These are phyloP conservation scores for Syngnathus floridae DNA, from an alignment of 2,113 vertebrate species.

Conservation along the genomic window DNA sequence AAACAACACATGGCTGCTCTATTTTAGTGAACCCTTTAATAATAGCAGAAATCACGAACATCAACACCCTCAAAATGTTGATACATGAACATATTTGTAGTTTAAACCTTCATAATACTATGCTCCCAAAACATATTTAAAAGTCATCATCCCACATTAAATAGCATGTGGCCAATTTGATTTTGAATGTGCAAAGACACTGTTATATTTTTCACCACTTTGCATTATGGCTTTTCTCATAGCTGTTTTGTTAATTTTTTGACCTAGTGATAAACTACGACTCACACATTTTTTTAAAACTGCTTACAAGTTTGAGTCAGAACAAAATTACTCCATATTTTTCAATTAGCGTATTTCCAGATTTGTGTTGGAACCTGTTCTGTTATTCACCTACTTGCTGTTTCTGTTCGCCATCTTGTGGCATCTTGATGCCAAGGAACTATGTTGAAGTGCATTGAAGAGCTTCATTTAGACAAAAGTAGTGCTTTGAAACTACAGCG, in stretches of 20 bases:
- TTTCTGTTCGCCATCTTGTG: neutral
- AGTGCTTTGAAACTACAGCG: neutral
- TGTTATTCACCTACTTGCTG: neutral
- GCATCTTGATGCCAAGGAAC: neutral
- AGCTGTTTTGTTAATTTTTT: neutral
- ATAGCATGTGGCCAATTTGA: neutral
- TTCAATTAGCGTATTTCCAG: too few relatives aligned
- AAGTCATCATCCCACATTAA: neutral
- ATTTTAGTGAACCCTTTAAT: slow-evolving; percentile 19
- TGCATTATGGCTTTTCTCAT: neutral
- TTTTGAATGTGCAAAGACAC: neutral
- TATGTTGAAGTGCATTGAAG: neutral
- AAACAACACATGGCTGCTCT: slow-evolving; percentile 14
- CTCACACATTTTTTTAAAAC: neutral
- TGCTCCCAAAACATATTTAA: neutral
- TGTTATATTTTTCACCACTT: neutral
- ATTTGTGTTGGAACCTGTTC: neutral
- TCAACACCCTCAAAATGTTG: neutral
- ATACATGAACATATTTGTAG: neutral
- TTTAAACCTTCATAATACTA: neutral
- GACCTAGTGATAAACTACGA: neutral
- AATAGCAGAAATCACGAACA: neutral
- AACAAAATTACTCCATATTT: too few relatives aligned
- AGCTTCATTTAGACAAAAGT: neutral
- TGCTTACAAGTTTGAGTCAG: neutral